Conservation (phyloP, 1,140 invertebrate genomes). For the Brachionus calyciflorus region DNA sequence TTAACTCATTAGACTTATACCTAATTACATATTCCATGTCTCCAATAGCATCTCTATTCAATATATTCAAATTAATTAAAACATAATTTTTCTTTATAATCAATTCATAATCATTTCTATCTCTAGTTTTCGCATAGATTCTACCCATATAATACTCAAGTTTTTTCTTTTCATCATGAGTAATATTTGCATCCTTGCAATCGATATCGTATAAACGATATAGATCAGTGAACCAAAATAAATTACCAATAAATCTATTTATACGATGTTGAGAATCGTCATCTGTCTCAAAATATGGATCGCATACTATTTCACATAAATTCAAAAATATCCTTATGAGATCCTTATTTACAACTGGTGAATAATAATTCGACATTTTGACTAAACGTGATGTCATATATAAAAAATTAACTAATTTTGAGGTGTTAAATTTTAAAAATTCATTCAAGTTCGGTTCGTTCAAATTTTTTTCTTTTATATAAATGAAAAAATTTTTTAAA, state of each 20-base stretch:
- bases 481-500: background rate
- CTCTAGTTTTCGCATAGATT: background rate
- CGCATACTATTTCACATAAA: conserved; percentile 1
- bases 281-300: background rate
- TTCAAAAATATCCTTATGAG: background rate
- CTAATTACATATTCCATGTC: background rate
- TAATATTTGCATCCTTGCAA: conserved; percentile 10
- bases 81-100: conserved; percentile 14
- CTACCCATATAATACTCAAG: background rate
- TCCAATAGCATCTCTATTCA: background rate
- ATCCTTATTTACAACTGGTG: background rate
- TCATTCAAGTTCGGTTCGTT: background rate
- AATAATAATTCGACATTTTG: conserved; percentile 17
- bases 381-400: background rate
- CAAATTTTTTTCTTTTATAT: background rate
- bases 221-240: background rate
- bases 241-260: background rate
- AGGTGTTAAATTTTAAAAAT: background rate
- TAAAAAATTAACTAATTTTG: background rate
- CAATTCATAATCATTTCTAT: background rate
- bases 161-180: background rate
- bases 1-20: conserved; percentile 7
- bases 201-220: conserved; percentile 22
- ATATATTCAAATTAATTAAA: conserved; percentile 5
- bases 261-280: background rate